phyloP scores from a whole-genome alignment of 2,888 invertebrate species.

The Keiferia lycopersicella region DNA sequence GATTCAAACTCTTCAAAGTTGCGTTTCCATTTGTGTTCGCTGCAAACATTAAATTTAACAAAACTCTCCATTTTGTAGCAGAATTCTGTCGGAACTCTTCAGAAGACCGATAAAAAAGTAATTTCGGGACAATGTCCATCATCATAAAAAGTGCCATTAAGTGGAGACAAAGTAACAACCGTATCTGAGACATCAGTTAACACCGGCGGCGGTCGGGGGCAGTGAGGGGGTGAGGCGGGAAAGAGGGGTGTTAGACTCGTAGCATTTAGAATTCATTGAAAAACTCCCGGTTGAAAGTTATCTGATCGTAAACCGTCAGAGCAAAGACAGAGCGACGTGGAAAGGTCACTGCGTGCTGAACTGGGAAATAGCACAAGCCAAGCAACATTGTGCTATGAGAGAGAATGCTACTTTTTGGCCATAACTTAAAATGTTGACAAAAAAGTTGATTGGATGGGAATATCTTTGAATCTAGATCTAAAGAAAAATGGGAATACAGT shows the following conservation, averaged over 20 bases:
- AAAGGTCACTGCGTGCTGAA: slow-evolving; percentile 17
- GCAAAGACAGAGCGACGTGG: slow-evolving; percentile 23
- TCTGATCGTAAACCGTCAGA: slow-evolving; percentile 69
- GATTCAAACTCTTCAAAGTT: background rate
- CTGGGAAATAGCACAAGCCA: background rate
- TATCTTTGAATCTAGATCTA: background rate
- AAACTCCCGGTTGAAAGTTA: slow-evolving; percentile 74
- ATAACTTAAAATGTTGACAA: background rate
- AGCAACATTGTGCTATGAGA: background rate
- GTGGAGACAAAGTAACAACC: slow-evolving; percentile 39
- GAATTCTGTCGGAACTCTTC: slow-evolving; percentile 1
- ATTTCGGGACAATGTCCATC: slow-evolving; percentile 25
- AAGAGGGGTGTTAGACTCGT: slow-evolving; percentile 24
- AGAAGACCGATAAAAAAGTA: slow-evolving; percentile 21
- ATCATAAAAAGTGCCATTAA: slow-evolving; percentile 28
- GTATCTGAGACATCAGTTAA: slow-evolving; percentile 52
- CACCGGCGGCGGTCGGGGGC: slow-evolving; percentile 38
- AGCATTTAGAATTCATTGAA: slow-evolving; percentile 81
- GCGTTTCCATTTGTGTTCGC: background rate
- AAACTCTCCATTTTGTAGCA: background rate
- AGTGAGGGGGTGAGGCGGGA: slow-evolving; percentile 29
- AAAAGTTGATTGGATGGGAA: no score
- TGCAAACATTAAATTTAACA: slow-evolving; percentile 13
- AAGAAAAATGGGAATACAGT: background rate
- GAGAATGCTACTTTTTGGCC: background rate